Evolutionary conservation across 1,140 invertebrate species (phyloP).

Genomic region (Apis mellifera): Amel_HAv3.1 CM009931.2:457001-457500

Average conservation of each 20-base stretch:
- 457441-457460: conserved; percentile 31
- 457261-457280: conserved; percentile 81
- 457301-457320: conserved; percentile 62
- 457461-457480: not conserved
- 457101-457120: too few species aligned
- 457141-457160: conserved; percentile 16
- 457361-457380: conserved; percentile 61
- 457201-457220: conserved; percentile 62
- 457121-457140: not conserved
- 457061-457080: too few species aligned
- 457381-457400: conserved; percentile 77
- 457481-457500: conserved; percentile 1
- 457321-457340: conserved; percentile 65
- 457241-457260: conserved; percentile 74
- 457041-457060: too few species aligned
- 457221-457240: conserved; percentile 36
- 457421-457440: conserved; percentile 52
- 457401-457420: conserved; percentile 73
- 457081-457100: too few species aligned
- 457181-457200: conserved; percentile 45
- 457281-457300: conserved; percentile 74
- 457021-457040: too few species aligned
- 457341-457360: conserved; percentile 67
- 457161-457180: conserved; percentile 31
- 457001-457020: too few species aligned